Conservation (phyloP, 2,888 invertebrate genomes). For the Caenorhabditis sp. region DNA sequence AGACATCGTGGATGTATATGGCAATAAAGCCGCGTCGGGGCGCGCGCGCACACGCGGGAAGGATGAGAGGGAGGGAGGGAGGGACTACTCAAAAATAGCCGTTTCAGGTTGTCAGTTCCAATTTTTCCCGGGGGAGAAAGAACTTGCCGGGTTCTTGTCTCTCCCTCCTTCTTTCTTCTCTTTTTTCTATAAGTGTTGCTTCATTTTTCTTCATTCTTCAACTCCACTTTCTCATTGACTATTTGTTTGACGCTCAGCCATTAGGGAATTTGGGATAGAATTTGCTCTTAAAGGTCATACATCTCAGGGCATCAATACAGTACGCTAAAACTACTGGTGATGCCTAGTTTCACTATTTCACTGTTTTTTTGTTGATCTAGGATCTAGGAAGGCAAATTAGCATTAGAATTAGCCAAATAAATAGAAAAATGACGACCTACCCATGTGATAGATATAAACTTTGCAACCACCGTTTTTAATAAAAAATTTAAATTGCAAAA, state of each 20-base stretch:
- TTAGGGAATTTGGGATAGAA: not conserved
- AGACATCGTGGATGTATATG: slow-evolving; percentile 37
- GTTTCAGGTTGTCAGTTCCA: slow-evolving; percentile 67
- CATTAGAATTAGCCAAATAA: too few species aligned
- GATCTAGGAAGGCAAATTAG: too few species aligned
- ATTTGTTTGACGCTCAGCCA: not conserved
- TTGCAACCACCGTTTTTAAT: too few species aligned
- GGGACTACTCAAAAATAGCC: slow-evolving; percentile 56
- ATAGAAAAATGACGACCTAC: too few species aligned
- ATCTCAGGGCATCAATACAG: not conserved
- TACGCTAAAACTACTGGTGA: too few species aligned
- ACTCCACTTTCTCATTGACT: not conserved
- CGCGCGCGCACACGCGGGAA: not conserved
- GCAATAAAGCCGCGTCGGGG: slow-evolving; percentile 20
- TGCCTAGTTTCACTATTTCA: too few species aligned
- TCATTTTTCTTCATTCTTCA: slow-evolving; percentile 12
- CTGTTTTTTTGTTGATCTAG: too few species aligned
- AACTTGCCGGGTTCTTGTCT: slow-evolving; percentile 26
- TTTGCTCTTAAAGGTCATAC: slow-evolving; percentile 1
- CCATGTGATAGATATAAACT: too few species aligned
- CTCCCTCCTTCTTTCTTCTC: slow-evolving; percentile 18
- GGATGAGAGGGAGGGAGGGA: not conserved
- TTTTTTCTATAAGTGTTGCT: slow-evolving; percentile 30
- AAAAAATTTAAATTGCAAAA: too few species aligned
- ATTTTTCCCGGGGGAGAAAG: slow-evolving; percentile 56